A percentile compares a stretch with the other conserved stretches of the same genome.
phyloP scores from a whole-genome alignment of 2,797 vertebrate genomes.

The Sternotherus odoratus region DNA sequence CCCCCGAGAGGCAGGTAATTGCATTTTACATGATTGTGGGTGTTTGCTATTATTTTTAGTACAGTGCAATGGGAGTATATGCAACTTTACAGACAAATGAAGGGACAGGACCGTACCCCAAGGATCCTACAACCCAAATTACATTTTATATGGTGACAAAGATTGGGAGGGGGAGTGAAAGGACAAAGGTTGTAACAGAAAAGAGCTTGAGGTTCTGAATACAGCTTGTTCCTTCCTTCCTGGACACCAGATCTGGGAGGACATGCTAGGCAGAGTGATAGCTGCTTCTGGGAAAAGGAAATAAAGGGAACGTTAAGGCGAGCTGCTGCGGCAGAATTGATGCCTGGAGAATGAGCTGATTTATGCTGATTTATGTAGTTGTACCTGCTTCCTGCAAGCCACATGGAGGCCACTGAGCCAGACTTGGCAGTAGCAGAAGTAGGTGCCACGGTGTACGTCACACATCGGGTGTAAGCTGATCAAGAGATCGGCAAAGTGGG shows the following conservation, averaged over 20 bases:
- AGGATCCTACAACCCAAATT: background rate
- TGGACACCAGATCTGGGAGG: background rate
- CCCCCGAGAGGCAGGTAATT: background rate
- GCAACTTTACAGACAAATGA: background rate
- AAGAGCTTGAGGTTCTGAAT: background rate
- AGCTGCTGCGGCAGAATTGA: background rate
- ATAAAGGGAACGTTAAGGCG: background rate
- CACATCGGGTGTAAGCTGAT: background rate
- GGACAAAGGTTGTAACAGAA: background rate
- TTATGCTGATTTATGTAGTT: background rate
- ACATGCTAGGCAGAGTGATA: background rate
- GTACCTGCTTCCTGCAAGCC: background rate
- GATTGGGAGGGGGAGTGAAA: background rate
- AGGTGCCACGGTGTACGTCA: background rate
- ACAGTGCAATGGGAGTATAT: background rate
- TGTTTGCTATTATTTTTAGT: background rate
- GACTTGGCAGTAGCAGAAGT: background rate
- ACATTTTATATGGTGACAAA: background rate
- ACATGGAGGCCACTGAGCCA: background rate
- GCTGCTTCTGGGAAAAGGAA: slow-evolving; percentile 17
- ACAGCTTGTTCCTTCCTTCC: background rate
- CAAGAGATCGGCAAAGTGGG: background rate
- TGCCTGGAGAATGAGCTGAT: background rate
- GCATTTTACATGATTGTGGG: background rate
- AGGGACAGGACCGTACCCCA: no score